Evolutionary conservation across 2,797 vertebrate species (phyloP).

Genomic region (Hydrocynus forskahlii): DNA sequence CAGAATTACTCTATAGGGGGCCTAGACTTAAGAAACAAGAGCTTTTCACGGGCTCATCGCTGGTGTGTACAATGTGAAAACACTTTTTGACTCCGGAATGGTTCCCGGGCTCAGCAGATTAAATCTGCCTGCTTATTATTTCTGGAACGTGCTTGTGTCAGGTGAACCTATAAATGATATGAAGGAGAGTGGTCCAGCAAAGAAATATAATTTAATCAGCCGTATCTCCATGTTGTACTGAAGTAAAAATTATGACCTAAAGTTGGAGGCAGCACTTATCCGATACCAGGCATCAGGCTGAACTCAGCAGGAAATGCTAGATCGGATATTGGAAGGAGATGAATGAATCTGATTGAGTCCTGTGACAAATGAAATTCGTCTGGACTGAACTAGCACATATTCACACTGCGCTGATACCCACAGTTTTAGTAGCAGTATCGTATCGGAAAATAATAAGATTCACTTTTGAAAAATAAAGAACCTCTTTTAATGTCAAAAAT

Average conservation of each 20-base stretch:
- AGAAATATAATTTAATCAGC: slow-evolving; percentile 32
- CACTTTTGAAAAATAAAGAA: neutral
- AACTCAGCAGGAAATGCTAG: too few relatives aligned
- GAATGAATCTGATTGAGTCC: too few relatives aligned
- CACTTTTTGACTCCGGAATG: slow-evolving; percentile 2
- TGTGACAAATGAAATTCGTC: too few relatives aligned
- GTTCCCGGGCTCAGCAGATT: neutral
- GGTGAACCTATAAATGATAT: slow-evolving; percentile 12
- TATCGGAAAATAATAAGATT: neutral
- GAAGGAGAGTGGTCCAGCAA: slow-evolving; percentile 4
- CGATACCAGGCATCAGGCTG: too few relatives aligned
- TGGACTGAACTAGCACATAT: too few relatives aligned
- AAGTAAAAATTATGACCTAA: neutral
- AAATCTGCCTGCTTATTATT: slow-evolving; percentile 8
- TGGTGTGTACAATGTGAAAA: neutral
- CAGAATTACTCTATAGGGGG: neutral
- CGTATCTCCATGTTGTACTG: slow-evolving; percentile 16
- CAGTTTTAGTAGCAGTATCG: too few relatives aligned
- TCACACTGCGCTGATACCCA: too few relatives aligned
- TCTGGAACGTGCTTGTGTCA: neutral
- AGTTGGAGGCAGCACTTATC: too few relatives aligned
- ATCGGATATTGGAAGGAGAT: too few relatives aligned
- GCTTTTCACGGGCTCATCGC: neutral
- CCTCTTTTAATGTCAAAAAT: neutral
- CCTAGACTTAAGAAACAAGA: neutral